Evolutionary conservation across 2,888 invertebrate genomes (phyloP).

Genomic region (Lochmaea crataegi): DNA sequence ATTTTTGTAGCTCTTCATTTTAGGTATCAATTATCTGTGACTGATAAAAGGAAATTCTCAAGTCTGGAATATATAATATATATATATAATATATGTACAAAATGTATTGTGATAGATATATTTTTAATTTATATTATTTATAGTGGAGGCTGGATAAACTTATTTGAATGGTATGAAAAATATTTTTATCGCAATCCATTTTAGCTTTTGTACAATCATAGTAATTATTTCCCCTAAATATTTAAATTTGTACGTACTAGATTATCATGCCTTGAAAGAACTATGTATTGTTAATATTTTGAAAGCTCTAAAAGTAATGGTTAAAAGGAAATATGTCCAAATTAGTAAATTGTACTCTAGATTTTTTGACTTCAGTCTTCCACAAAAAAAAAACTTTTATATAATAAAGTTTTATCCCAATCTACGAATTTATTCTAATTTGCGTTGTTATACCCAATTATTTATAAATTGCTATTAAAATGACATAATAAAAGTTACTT

Average conservation of each 20-base stretch:
- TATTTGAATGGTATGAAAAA: conserved; percentile 15
- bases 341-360: conserved; percentile 3
- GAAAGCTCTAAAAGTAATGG: not conserved
- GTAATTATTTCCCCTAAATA: conserved; percentile 17
- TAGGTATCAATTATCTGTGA: conserved; percentile 25
- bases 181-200: conserved; percentile 16
- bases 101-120: conserved; percentile 22
- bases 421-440: not conserved
- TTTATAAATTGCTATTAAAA: not conserved
- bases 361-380: conserved; percentile 4
- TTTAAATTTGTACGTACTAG: conserved; percentile 15
- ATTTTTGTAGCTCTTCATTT: conserved; percentile 19
- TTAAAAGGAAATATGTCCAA: not conserved
- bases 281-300: conserved; percentile 10
- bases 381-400: conserved; percentile 4
- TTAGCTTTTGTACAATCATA: conserved; percentile 14
- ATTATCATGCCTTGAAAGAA: conserved; percentile 9
- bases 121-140: conserved; percentile 20
- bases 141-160: conserved; percentile 25
- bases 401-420: not conserved
- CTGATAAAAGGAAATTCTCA: conserved; percentile 27
- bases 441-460: conserved; percentile 3
- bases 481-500: not conserved
- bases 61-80: conserved; percentile 28
- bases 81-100: conserved; percentile 15